Base-by-base conservation (phyloP, 1,140 invertebrate genomes). In the Nasonia longicornis region DNA sequence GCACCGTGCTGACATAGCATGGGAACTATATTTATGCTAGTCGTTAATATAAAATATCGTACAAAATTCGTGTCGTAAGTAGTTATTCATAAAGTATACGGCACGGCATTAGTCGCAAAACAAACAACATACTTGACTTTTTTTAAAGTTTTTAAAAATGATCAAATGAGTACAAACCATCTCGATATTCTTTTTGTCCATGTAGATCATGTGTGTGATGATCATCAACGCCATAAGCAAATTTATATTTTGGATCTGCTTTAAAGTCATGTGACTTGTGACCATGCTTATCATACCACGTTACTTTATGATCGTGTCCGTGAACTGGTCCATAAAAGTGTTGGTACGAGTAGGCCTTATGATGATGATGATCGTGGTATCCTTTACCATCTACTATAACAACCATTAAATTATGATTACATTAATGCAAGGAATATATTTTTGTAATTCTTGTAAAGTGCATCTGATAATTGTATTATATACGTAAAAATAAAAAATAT, bases 181-280 rank as follows among this genome's bases (percentile, higher is more conserved):
- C 87, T 10, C 89, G 85, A 64, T 88, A 83, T 72, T 90, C 87
- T 26, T 85, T 85, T 29, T 89, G 87, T 11, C 85, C 86, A n/a
- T 90, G 88, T 63, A 84, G 74, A 66, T 90, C 87, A 11, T 88
- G 87, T 20, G 88, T 89, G 76, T 89, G 87, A 79, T 87, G 85
- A 74, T 90, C 88, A 8, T 88, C 84, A 10, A 89, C 85, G 3
- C 86, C 89, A 71, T 89, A 89, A 0, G 83, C 69, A 73, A 84
- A 89, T 16, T 86, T 83, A 79, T 89, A 89, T 22, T 88, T 84
- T 2, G 88, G 87, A 85, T 90, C 86, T 22, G 89, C 89, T 4
- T 87, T 82, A 66, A 79, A 87, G 29, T 87, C 85, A 45, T 87
- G 85, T 31, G 86, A 58, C 52, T 83, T 72, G 10, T 87, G 83